Conservation (phyloP, 2,888 invertebrate species). For the Himalopsyche kuldschensis region DNA sequence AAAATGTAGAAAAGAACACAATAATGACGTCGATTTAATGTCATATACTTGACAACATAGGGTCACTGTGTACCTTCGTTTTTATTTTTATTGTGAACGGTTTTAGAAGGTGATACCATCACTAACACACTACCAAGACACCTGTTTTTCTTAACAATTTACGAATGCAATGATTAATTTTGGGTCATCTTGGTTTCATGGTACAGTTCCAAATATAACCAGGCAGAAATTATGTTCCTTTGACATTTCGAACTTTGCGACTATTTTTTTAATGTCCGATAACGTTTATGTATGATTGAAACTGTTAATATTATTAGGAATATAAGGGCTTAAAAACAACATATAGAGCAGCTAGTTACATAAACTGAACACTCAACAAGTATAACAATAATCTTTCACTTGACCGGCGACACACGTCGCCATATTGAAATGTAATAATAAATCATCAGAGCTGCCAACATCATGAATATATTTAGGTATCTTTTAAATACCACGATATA, state of each 20-base stretch:
- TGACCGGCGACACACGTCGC: conserved; percentile 19
- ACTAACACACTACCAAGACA: conserved; percentile 6
- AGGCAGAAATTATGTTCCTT: conserved; percentile 12
- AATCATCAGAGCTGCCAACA: background rate
- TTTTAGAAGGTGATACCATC: conserved; percentile 35
- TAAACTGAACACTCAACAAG: conserved; percentile 9
- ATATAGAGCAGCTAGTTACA: background rate
- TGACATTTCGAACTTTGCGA: conserved; percentile 15
- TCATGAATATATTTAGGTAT: background rate
- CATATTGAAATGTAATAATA: conserved; percentile 7
- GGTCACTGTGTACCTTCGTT: conserved; percentile 28
- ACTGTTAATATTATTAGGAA: background rate
- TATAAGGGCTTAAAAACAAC: background rate
- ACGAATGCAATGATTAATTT: conserved; percentile 3
- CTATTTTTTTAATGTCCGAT: background rate
- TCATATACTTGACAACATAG: conserved; percentile 16
- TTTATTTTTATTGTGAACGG: conserved; percentile 14
- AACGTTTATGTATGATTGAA: background rate
- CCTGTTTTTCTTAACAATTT: background rate
- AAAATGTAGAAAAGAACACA: background rate
- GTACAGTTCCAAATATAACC: conserved; percentile 27
- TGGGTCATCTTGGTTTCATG: conserved; percentile 15
- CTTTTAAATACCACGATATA: too few species aligned
- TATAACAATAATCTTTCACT: conserved; percentile 14
- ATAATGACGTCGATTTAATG: conserved; percentile 8